Base-by-base conservation (phyloP, 2,113 vertebrate genomes). In the Oreamnos americanus region DNA sequence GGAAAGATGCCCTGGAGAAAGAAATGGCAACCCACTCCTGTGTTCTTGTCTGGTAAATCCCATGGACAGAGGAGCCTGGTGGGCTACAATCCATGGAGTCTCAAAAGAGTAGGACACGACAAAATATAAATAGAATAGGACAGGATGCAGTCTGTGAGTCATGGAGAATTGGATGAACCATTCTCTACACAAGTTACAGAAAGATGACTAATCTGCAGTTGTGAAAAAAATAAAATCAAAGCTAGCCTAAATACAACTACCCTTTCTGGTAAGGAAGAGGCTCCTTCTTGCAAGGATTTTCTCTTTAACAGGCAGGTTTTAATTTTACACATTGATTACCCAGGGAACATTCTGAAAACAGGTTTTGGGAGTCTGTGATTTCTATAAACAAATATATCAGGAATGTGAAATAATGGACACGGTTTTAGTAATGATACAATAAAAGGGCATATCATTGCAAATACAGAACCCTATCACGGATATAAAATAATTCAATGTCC, bases 121-220 rank as follows among this genome's bases (percentile, higher is more conserved):
- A 76, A 9, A 76, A 76, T 43, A 60, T 19, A 92, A 85, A 64
- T 49, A 79, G 21, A 9, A 47, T 14, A 53, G 3, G 15, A 7
- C 23, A 53, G 57, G 14, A 47, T 10, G 9, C 21, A n/a, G 23
- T 36, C 45, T 86, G 25, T 7, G 71, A 36, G 23, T 16, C 14
- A n/a, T 14, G 53, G 6, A n/a, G 36, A 47, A 87, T 28, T 36
- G 3, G 71, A 9, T 30, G 39, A 25, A 21, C 5, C 21, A 14
- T 28, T 49, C 8, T 12, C 3, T 28, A 23, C 6, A 43, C 0
- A 25, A 3, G 0, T n/a, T 30, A 55, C 4, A 1, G 9, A 26
- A 62, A 81, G 25, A 87, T 33, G 43, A 51, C 1, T 15, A 79
- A 67, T 26, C 6, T 33, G 15, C 8, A 53, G 5, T 58, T 33